phyloP scores from a whole-genome alignment of 2,113 vertebrate genomes.

The Drymodes brunneopygia region DNA sequence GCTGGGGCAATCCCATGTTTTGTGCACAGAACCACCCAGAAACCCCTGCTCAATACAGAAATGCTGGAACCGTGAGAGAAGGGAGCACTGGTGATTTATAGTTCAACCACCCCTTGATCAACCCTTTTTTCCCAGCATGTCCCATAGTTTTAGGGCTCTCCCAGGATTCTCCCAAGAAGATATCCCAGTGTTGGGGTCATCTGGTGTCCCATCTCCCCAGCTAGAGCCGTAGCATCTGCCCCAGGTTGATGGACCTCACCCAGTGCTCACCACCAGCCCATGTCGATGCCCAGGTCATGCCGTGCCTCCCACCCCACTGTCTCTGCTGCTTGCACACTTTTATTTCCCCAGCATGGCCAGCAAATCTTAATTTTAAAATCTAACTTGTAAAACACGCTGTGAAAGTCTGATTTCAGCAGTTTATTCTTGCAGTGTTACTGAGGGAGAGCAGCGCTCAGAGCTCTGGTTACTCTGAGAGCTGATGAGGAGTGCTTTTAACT shows the following conservation, averaged over 20 bases:
- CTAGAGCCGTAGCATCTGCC: accelerated
- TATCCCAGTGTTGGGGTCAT: not conserved
- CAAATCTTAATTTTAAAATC: not conserved
- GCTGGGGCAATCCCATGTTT: accelerated
- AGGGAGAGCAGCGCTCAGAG: accelerated
- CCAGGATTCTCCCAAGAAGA: not conserved
- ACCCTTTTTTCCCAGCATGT: not conserved
- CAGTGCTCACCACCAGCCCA: not conserved
- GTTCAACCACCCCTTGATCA: not conserved
- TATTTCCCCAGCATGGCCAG: not conserved
- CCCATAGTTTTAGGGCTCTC: not conserved
- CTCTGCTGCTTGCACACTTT: not conserved
- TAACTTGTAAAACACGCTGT: not conserved
- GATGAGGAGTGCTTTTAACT: not conserved
- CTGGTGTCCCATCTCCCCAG: not conserved
- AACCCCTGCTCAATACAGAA: not conserved
- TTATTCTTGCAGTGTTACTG: not conserved
- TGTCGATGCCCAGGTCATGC: accelerated
- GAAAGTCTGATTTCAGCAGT: not conserved
- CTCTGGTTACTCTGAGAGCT: not conserved
- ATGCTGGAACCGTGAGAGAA: not conserved
- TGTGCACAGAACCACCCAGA: not conserved
- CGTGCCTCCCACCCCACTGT: not conserved
- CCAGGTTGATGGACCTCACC: not conserved
- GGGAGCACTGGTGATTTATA: not conserved